Evolutionary conservation across 2,888 invertebrate genomes (phyloP).

Genomic region (Apotomis turbidana): DNA sequence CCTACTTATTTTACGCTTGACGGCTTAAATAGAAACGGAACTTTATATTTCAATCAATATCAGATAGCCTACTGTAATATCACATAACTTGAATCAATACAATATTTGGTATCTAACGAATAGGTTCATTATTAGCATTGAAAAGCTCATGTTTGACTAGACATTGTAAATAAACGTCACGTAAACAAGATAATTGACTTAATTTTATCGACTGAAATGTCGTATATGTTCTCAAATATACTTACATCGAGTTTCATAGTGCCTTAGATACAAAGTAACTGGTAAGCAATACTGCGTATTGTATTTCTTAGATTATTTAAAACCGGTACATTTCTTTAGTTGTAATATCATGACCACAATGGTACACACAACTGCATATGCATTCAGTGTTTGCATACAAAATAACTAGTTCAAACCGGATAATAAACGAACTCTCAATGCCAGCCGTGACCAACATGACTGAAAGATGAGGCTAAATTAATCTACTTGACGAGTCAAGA

Average conservation of each 20-base stretch:
- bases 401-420: slow-evolving; percentile 30
- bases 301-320: slow-evolving; percentile 2
- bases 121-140: not conserved
- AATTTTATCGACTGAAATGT: slow-evolving; percentile 20
- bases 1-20: not conserved
- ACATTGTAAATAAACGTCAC: slow-evolving; percentile 20
- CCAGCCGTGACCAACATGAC: slow-evolving; percentile 27
- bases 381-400: slow-evolving; percentile 16
- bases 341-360: slow-evolving; percentile 22
- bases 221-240: slow-evolving; percentile 13
- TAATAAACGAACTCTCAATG: slow-evolving; percentile 37
- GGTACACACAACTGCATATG: slow-evolving; percentile 20
- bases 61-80: too few relatives aligned
- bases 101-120: not conserved
- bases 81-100: not conserved
- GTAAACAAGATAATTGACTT: slow-evolving; percentile 36
- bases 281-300: not conserved
- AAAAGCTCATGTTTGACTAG: slow-evolving; percentile 5
- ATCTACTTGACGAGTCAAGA: slow-evolving; percentile 29
- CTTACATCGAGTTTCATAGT: slow-evolving; percentile 8
- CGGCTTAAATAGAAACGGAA: not conserved
- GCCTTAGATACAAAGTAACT: not conserved
- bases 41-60: too few relatives aligned
- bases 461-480: slow-evolving; percentile 32
- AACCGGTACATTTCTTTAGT: slow-evolving; percentile 15